Percentiles rank a stretch among this genome's conserved stretches.
These are phyloP conservation scores for Phyllotis vaccarum DNA, from an alignment of 2,797 vertebrate species.

Conservation along the genomic window DNA sequence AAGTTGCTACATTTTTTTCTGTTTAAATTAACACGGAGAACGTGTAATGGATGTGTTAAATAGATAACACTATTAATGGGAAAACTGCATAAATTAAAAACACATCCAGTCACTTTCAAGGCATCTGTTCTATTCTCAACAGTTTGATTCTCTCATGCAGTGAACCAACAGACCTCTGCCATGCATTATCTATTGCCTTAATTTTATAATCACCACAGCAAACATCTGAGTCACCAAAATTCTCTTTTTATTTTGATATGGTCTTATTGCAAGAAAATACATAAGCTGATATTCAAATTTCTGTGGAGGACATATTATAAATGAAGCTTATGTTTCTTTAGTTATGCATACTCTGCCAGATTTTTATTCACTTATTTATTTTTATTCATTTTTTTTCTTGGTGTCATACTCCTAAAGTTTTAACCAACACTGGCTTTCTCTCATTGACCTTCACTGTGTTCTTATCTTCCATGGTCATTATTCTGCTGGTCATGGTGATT, in stretches of 20 bases:
- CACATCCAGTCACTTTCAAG: constrained; percentile 74
- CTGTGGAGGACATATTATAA: neutral
- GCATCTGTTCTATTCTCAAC: constrained; percentile 79
- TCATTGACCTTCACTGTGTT: neutral
- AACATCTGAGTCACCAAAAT: neutral
- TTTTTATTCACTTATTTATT: neutral
- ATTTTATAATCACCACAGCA: constrained; percentile 49
- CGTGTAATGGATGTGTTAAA: constrained; percentile 85
- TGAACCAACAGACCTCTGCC: neutral
- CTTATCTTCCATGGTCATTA: neutral
- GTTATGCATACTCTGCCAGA: neutral
- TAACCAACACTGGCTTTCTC: neutral
- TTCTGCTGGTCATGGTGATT: neutral
- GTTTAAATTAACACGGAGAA: constrained; percentile 82
- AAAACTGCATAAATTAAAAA: constrained; percentile 84
- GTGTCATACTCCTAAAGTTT: neutral
- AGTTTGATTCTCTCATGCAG: constrained; percentile 63
- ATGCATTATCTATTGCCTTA: neutral
- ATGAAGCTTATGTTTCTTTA: neutral
- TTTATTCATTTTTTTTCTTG: neutral
- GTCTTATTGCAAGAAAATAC: neutral
- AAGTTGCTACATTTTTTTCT: constrained; percentile 82
- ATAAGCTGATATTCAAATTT: neutral
- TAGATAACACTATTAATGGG: constrained; percentile 86
- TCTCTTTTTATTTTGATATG: constrained; percentile 41